Evolutionary conservation across 2,888 invertebrate species (phyloP).

Genomic region (Kuschelorhynchus macadamiae): DNA sequence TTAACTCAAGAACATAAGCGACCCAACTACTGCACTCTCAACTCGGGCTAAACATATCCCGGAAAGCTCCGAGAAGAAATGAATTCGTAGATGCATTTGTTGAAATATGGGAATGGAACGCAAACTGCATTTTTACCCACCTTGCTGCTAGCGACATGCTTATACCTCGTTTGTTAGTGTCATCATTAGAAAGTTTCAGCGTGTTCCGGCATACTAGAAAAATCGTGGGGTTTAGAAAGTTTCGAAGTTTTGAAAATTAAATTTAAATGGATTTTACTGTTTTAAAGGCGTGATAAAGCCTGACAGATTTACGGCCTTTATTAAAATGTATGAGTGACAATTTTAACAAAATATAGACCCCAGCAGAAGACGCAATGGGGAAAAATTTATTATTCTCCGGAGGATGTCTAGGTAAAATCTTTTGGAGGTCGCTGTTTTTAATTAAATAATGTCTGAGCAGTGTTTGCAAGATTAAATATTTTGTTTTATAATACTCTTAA

Average conservation of each 20-base stretch:
- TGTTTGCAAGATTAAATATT: no score
- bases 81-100: constrained; percentile 35
- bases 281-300: constrained; percentile 14
- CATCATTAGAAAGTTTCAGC: constrained; percentile 40
- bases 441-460: no score
- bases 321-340: constrained; percentile 6
- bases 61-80: constrained; percentile 27
- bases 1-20: constrained; percentile 21
- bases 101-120: constrained; percentile 35
- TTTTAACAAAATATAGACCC: no score
- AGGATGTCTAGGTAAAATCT: no score
- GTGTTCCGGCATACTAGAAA: constrained; percentile 31
- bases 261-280: constrained; percentile 30
- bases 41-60: constrained; percentile 17
- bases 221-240: constrained; percentile 19
- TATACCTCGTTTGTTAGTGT: constrained; percentile 41
- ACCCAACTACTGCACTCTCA: constrained; percentile 18
- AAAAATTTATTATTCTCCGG: no score
- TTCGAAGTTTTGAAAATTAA: constrained; percentile 24
- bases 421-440: no score
- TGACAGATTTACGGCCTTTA: neutral
- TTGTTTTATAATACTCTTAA: no score
- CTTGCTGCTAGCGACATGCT: constrained; percentile 20
- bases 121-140: constrained; percentile 31
- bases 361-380: no score